Evolutionary conservation across 2,797 vertebrate genomes (phyloP).

Genomic region (Alectoris magna): DNA sequence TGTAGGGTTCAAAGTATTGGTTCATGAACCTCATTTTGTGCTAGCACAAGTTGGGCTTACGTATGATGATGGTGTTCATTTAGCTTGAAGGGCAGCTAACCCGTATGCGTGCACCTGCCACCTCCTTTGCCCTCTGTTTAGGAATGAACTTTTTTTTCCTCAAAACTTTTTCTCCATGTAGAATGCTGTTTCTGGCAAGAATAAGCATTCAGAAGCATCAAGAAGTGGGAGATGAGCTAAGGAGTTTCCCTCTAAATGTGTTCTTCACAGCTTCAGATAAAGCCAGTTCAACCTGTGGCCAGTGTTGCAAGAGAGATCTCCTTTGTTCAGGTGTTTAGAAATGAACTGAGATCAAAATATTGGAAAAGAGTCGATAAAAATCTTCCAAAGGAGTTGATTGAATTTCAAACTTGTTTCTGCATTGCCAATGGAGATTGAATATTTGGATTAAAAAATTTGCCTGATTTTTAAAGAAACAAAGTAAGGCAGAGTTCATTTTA

Average conservation of each 20-base stretch:
- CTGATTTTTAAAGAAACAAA: background rate
- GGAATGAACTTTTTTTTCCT: background rate
- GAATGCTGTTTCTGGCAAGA: background rate
- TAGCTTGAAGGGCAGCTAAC: background rate
- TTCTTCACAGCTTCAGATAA: background rate
- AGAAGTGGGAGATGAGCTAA: background rate
- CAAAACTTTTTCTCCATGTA: background rate
- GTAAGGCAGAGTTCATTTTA: background rate
- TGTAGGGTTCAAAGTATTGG: background rate
- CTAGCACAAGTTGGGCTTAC: background rate
- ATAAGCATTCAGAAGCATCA: background rate
- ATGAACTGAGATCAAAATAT: background rate
- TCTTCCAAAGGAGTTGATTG: background rate
- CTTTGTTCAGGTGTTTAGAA: background rate
- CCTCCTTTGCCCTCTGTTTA: background rate
- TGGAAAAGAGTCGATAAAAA: background rate
- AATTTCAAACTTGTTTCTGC: background rate
- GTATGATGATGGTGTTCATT: background rate
- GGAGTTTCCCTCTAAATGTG: background rate
- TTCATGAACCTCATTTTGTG: background rate
- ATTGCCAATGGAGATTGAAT: background rate
- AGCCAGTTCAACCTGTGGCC: background rate
- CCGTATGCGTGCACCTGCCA: background rate
- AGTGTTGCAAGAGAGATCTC: fast-evolving
- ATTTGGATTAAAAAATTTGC: background rate